Percentiles rank a stretch among this genome's conserved stretches.
phyloP scores from a whole-genome alignment of 2,888 invertebrate genomes.

The Mylabris sibirica region DNA sequence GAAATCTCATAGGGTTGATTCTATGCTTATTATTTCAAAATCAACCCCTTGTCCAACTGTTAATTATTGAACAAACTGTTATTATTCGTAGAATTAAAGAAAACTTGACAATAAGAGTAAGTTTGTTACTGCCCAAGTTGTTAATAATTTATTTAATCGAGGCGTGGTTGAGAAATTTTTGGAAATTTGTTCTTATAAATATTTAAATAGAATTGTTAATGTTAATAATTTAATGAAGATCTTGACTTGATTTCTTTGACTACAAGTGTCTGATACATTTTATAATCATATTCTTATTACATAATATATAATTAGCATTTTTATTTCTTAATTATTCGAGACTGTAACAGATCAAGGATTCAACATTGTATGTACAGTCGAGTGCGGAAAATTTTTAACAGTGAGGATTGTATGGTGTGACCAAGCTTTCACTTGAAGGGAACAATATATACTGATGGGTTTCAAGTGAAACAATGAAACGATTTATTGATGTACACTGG shows the following conservation, averaged over 20 bases:
- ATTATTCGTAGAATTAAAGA: neutral
- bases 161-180: too few species aligned
- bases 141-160: neutral
- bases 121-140: too few species aligned
- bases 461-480: too few species aligned
- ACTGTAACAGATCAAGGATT: neutral
- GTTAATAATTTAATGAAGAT: neutral
- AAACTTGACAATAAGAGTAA: too few species aligned
- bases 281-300: neutral
- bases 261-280: too few species aligned
- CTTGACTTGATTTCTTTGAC: neutral
- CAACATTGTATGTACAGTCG: too few species aligned
- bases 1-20: too few species aligned
- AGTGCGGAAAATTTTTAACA: too few species aligned
- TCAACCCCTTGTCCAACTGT: neutral
- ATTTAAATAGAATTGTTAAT: neutral
- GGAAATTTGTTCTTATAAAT: neutral
- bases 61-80: neutral
- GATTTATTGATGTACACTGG: too few species aligned
- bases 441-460: too few species aligned
- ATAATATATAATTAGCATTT: neutral
- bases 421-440: too few species aligned
- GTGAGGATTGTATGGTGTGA: too few species aligned
- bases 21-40: neutral
- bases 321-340: neutral